Evolutionary conservation across 2,888 invertebrate genomes (phyloP).

Genomic region (Leptothorax acervorum): DNA sequence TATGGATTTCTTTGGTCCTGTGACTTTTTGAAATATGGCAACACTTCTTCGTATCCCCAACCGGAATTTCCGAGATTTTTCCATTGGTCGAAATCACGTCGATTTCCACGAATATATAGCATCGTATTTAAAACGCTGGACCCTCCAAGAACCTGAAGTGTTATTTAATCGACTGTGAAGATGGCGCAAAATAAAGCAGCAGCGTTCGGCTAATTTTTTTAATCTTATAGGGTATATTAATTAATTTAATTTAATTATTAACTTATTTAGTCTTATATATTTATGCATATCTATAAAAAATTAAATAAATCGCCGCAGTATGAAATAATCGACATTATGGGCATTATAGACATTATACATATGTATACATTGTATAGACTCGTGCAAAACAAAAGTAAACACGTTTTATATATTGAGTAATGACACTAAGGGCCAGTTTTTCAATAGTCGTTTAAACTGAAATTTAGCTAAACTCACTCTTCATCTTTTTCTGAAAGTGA

Average conservation of each 20-base stretch:
- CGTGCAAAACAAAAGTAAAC: background rate
- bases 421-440: background rate
- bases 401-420: background rate
- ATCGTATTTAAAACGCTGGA: conserved; percentile 96
- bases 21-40: conserved; percentile 95
- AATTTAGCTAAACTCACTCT: no score
- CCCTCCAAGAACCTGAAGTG: conserved; percentile 90
- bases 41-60: conserved; percentile 94
- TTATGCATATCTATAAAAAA: background rate
- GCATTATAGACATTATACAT: background rate
- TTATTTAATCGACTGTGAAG: background rate
- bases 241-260: no score
- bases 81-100: conserved; percentile 95
- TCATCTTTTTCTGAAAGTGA: no score
- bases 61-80: conserved; percentile 93
- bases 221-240: no score
- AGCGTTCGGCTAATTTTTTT: background rate
- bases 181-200: background rate
- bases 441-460: no score
- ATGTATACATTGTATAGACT: no score
- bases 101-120: conserved; percentile 96
- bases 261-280: no score
- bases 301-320: background rate
- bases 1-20: conserved; percentile 96
- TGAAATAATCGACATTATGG: background rate